These are phyloP conservation scores for Amphimallon solstitiale DNA, from an alignment of 2,888 invertebrate species.

Conservation along the genomic window DNA sequence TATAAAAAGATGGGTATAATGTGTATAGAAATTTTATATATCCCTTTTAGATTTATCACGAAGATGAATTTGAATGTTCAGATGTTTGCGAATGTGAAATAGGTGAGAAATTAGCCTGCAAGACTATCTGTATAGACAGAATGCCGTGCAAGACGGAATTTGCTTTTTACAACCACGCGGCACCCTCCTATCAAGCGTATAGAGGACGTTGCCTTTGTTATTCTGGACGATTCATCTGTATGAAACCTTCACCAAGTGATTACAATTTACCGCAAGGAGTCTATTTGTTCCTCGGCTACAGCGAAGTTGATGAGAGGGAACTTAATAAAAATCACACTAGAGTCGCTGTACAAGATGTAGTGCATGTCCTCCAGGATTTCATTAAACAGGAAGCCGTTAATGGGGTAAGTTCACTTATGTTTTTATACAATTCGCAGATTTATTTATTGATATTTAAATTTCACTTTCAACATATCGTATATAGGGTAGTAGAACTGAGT, in stretches of 20 bases:
- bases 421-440: too few relatives aligned
- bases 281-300: constrained; percentile 89
- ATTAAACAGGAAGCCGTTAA: constrained; percentile 77
- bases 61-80: constrained; percentile 89
- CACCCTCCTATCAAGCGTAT: constrained; percentile 90
- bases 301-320: constrained; percentile 84
- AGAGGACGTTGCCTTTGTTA: constrained; percentile 90
- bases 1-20: not conserved
- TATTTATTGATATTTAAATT: too few relatives aligned
- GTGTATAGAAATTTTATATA: not conserved
- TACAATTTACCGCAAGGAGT: constrained; percentile 86
- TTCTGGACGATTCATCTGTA: constrained; percentile 91
- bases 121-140: constrained; percentile 87
- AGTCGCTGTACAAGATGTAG: constrained; percentile 85
- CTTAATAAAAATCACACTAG: constrained; percentile 84
- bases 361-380: constrained; percentile 83
- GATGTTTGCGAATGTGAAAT: constrained; percentile 89
- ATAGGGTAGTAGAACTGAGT: too few relatives aligned
- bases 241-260: constrained; percentile 82
- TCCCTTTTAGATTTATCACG: constrained; percentile 76
- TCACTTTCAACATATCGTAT: too few relatives aligned
- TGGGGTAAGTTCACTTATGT: constrained; percentile 65
- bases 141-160: constrained; percentile 88
- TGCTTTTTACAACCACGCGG: constrained; percentile 90
- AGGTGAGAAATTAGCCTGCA: constrained; percentile 82